Conservation (phyloP, 2,113 vertebrate genomes). For the Nesospiza acunhae region DNA sequence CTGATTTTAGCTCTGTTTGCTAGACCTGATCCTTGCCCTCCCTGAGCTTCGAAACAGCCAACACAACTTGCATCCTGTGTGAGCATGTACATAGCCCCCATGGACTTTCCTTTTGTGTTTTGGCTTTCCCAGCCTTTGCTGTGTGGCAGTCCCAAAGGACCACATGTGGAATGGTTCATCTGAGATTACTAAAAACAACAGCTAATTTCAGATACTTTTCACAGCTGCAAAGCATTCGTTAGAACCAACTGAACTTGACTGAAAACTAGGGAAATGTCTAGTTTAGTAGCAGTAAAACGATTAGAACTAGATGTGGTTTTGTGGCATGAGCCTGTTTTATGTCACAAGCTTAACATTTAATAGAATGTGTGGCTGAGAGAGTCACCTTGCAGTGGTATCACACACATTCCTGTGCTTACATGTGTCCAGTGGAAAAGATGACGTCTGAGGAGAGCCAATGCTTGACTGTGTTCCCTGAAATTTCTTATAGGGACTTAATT, state of each 20-base stretch:
- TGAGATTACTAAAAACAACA: background rate
- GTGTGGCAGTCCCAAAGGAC: background rate
- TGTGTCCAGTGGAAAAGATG: background rate
- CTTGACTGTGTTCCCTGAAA: background rate
- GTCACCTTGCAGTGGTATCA: background rate
- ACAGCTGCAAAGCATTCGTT: background rate
- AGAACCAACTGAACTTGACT: background rate
- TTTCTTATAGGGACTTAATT: background rate
- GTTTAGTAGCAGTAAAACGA: background rate
- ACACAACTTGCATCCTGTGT: background rate
- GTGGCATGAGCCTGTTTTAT: background rate
- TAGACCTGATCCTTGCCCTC: background rate
- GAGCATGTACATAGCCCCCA: rapidly evolving
- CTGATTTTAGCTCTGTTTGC: background rate
- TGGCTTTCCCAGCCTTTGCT: background rate
- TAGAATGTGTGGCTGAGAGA: background rate
- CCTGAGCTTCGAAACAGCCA: background rate
- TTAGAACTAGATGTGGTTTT: background rate
- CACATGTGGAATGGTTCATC: background rate
- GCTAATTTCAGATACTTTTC: background rate
- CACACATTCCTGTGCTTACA: background rate
- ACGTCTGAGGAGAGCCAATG: background rate
- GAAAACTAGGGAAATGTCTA: background rate
- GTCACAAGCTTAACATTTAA: background rate
- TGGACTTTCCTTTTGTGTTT: background rate